Base-by-base conservation (phyloP, 2,113 vertebrate species). In the Mesitornis unicolor region DNA sequence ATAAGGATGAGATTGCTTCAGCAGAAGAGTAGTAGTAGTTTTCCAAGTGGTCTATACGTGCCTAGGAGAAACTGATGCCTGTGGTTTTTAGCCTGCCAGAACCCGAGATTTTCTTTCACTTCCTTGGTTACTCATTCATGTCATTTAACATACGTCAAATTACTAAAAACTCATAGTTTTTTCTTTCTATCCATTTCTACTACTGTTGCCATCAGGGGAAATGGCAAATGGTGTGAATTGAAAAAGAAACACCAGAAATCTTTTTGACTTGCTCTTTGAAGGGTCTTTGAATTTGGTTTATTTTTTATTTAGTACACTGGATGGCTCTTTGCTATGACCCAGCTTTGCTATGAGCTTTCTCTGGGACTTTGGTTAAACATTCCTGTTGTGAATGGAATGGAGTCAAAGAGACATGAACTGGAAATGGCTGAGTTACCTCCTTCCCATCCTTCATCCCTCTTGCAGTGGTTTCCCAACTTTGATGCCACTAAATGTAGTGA, bases 21-120 rank as follows among this genome's bases (percentile, higher is more conserved):
- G 31, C 43, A 79, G 48, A 31, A 75, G 51, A 76, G 61, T 1
- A 7, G 68, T 31, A 20, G 53, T 53, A 16, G 61, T 73, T 36
- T 83, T 95, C 70, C 19, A 8, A 15, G 21, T 79, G 63, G 28
- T 61, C 60, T 67, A 1, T 59, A 92, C 91, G 85, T 93, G 61
- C 51, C 6, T 14, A n/a, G 48, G 16, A 74, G 74, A 89, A 60
- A 78, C 40, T 83, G 40, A 48, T 87, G 28, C 17, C 35, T 94
- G 61, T 94, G 87, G 65, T 78, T 91, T 65, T 91, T 74, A 87
- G 69, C 43, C 50, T 84, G 43, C 38, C 68, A 78, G 53, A 96
- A 78, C 65, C 61, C 84, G 87, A 87, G 65, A 36, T 87, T 96
- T 95, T 64, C 71, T 84, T 84, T 61, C 65, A 59, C 91, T 94